Evolutionary conservation across 2,797 vertebrate species (phyloP), one percentile per base, ranked within the genome.

Genomic region (Aphelocoma californica): DNA sequence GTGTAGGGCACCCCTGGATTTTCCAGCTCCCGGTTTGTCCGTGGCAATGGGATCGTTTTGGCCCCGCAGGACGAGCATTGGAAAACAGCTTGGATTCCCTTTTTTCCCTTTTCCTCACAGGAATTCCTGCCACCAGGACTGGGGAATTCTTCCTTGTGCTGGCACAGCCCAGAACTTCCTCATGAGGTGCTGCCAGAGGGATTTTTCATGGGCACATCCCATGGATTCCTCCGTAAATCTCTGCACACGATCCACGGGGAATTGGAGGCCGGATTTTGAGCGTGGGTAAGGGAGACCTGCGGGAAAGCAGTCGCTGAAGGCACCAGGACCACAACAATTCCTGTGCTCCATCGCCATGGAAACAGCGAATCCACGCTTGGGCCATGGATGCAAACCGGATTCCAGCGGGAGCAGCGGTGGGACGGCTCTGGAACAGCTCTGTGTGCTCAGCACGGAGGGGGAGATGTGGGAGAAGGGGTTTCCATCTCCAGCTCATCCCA

Each of bases 291-390:
- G 64, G 81, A 85, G 87, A 88, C 51, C 84, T 69, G 81, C 20
- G 75, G 77, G 74, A 93, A 77, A 67, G 51, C 88, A 79, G 92
- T 65, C 65, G 67, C 70, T 38, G 71, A 69, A 94, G 92, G 93
- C 95, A 81, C 73, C 50, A 32, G 89, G 77, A 54, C 72, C 64
- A 56, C 69, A 54, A 65, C 81, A n/a, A 15, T 61, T 91, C 92
- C 44, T 69, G 79, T 26, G 12, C 70, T 86, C 57, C 89, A 89
- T 96, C 90, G 50, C 97, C 95, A 97, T 97, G 93, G 96, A 80
- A 95, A 97, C 95, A 11, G 62, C 73, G 81, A 82, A 93, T 77
- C 57, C 90, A 86, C 80, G 83, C 91, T 64, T 7, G 84, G 42
- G n/a, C 86, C 78, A 0, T 14, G 36, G 45, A 61, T 14, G 10